A percentile compares a stretch with the other conserved stretches of the same genome.
Conservation (phyloP, 2,113 vertebrate genomes). For the Malurus alboscapulatus region DNA sequence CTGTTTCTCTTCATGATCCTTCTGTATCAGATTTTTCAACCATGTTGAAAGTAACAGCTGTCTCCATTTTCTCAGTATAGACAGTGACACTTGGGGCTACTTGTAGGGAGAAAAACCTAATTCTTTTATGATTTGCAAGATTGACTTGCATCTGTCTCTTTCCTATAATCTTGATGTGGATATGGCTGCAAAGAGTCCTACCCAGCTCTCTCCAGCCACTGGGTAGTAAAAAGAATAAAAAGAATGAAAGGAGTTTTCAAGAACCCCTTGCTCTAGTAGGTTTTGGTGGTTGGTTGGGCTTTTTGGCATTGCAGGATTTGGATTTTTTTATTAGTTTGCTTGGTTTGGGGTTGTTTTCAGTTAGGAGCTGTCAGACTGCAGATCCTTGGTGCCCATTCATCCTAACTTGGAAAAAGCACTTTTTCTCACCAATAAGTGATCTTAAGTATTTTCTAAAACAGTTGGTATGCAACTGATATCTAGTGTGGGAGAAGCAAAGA, state of each 20-base stretch:
- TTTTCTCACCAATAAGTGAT: background rate
- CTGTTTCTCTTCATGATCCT: background rate
- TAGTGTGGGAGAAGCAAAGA: background rate
- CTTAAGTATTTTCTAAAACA: background rate
- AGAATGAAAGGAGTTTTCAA: background rate
- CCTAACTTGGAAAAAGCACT: background rate
- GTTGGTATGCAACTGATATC: background rate
- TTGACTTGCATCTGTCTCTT: background rate
- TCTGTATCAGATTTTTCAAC: background rate
- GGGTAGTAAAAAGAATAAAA: background rate
- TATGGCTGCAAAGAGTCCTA: background rate
- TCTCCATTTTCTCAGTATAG: background rate
- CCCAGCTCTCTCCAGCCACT: background rate
- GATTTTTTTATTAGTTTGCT: background rate
- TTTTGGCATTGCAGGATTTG: background rate
- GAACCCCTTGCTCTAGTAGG: background rate
- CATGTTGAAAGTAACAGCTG: background rate
- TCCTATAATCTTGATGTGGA: background rate
- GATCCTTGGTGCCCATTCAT: background rate
- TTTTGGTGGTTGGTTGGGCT: background rate
- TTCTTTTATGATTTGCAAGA: background rate
- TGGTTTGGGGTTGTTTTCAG: background rate
- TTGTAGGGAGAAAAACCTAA: background rate
- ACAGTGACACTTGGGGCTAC: background rate
- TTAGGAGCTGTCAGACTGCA: background rate